phyloP scores from a whole-genome alignment of 2,888 invertebrate genomes.

The Brachypalpus laphriformis region DNA sequence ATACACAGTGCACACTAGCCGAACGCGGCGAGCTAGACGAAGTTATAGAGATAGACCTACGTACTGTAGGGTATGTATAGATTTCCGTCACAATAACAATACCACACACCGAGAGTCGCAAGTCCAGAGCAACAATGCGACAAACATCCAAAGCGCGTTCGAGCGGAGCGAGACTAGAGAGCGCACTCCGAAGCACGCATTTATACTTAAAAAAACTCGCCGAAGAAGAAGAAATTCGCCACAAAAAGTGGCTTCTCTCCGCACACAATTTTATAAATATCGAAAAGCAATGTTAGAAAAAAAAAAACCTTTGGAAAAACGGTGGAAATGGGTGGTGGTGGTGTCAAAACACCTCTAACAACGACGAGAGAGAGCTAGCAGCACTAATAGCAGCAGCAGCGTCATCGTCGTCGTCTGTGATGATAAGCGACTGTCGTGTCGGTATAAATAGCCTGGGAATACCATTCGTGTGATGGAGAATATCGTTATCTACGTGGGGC shows the following conservation, averaged over 20 bases:
- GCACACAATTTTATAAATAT: conserved; percentile 23
- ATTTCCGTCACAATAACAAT: conserved; percentile 60
- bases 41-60: conserved; percentile 6
- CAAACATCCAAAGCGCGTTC: conserved; percentile 66
- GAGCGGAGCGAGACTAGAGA: conserved; percentile 40
- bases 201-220: conserved; percentile 24
- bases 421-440: conserved; percentile 53
- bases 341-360: conserved; percentile 46
- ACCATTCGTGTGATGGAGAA: conserved; percentile 47
- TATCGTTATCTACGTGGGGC: conserved; percentile 38
- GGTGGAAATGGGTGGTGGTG: conserved; percentile 2
- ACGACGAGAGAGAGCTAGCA: conserved; percentile 32
- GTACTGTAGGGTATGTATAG: neutral
- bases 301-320: conserved; percentile 4
- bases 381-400: conserved; percentile 21
- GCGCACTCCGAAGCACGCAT: conserved; percentile 61
- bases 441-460: conserved; percentile 70
- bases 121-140: conserved; percentile 65
- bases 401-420: conserved; percentile 32
- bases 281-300: neutral
- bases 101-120: conserved; percentile 30
- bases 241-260: conserved; percentile 20
- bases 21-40: conserved; percentile 64
- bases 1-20: conserved; percentile 54
- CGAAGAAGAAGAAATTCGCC: conserved; percentile 56